These are phyloP conservation scores for Halictus ligatus DNA, from an alignment of 2,888 invertebrate species.

Conservation along the genomic window DNA sequence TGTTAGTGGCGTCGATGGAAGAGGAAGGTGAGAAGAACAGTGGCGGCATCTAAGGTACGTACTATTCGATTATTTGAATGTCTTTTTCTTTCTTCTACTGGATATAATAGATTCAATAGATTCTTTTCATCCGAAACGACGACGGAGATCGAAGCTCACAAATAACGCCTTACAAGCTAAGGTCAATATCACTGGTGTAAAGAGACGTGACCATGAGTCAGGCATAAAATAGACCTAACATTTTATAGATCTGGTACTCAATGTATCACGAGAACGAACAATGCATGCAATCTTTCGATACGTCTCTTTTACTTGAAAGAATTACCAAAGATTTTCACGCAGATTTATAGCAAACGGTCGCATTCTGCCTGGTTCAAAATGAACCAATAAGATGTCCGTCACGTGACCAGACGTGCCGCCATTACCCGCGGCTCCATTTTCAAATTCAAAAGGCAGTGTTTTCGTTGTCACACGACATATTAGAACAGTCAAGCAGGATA, in stretches of 20 bases:
- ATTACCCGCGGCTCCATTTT: background rate
- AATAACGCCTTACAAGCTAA: conserved; percentile 48
- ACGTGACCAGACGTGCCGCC: background rate
- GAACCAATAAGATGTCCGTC: background rate
- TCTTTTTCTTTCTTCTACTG: conserved; percentile 41
- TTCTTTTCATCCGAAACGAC: conserved; percentile 29
- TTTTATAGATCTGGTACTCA: background rate
- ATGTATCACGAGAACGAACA: background rate
- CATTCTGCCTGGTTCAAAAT: background rate
- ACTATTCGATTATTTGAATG: conserved; percentile 40
- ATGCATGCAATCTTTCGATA: background rate
- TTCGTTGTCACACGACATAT: background rate
- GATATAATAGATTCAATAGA: conserved; percentile 41
- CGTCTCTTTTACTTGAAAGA: background rate
- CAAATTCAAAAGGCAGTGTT: background rate
- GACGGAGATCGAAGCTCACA: conserved; percentile 35
- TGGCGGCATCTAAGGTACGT: conserved; percentile 43
- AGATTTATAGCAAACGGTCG: background rate
- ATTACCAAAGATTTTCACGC: background rate
- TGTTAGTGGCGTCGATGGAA: conserved; percentile 16
- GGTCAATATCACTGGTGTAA: conserved; percentile 49
- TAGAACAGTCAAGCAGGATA: background rate
- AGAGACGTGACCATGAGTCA: conserved; percentile 23
- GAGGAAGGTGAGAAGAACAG: conserved; percentile 24
- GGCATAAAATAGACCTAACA: background rate